These are phyloP conservation scores for Pterostichus madidus DNA, from an alignment of 2,888 invertebrate species.

Conservation along the genomic window DNA sequence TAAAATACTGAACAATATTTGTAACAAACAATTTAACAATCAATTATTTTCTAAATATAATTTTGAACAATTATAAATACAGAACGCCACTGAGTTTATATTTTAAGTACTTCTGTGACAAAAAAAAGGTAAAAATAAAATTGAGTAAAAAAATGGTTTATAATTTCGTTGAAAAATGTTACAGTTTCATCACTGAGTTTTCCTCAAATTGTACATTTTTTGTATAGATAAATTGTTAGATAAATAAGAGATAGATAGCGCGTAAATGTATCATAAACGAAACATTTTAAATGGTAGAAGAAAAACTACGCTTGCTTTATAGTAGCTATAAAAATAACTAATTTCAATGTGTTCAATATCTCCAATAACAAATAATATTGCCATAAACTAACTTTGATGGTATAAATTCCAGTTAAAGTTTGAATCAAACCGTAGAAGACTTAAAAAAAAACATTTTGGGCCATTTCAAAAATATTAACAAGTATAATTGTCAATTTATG, in stretches of 20 bases:
- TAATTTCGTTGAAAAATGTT: not conserved
- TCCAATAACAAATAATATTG: slow-evolving; percentile 42
- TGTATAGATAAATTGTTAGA: slow-evolving; percentile 49
- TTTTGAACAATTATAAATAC: no score
- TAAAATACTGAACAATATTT: no score
- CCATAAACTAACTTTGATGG: slow-evolving; percentile 11
- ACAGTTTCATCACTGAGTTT: slow-evolving; percentile 33
- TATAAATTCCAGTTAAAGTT: not conserved
- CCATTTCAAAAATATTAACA: slow-evolving; percentile 28
- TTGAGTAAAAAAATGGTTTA: no score
- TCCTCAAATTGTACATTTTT: slow-evolving; percentile 37
- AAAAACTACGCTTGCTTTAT: slow-evolving; percentile 49
- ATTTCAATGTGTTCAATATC: slow-evolving; percentile 53
- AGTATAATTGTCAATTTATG: slow-evolving; percentile 39
- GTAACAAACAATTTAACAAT: no score
- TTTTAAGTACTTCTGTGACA: no score
- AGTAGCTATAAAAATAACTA: slow-evolving; percentile 17
- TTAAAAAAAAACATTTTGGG: slow-evolving; percentile 23
- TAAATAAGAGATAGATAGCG: slow-evolving; percentile 9
- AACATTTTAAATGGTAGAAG: slow-evolving; percentile 41
- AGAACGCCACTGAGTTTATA: no score
- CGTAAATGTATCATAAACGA: slow-evolving; percentile 32
- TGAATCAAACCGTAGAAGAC: not conserved
- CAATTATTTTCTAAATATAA: no score
- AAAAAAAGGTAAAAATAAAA: no score